phyloP scores from a whole-genome alignment of 1,140 invertebrate genomes.

The Dendrolimus punctatus region DNA sequence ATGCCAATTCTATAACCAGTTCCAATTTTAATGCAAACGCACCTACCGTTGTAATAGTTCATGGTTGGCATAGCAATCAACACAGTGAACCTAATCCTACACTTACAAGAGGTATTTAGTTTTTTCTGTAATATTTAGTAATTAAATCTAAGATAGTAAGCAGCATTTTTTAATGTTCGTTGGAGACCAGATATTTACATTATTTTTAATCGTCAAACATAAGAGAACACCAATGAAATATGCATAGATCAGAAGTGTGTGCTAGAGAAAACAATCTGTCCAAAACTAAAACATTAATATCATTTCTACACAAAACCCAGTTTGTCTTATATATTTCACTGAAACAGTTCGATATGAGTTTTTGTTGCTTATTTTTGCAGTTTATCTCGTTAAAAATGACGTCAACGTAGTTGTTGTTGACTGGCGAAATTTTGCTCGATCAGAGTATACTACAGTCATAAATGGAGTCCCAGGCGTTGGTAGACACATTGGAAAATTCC shows the following conservation, averaged over 20 bases:
- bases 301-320: no score
- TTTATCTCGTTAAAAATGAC: conserved; percentile 25
- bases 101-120: conserved; percentile 24
- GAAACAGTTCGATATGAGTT: no score
- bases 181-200: no score
- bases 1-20: conserved; percentile 20
- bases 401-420: conserved; percentile 34
- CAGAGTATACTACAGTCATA: conserved; percentile 26
- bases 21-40: conserved; percentile 29
- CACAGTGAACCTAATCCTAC: conserved; percentile 24
- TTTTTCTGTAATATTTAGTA: no score
- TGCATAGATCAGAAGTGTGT: no score
- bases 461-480: conserved; percentile 37
- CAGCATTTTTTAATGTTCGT: no score
- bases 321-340: no score
- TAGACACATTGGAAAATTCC: conserved; percentile 51
- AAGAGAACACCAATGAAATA: no score
- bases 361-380: conserved; percentile 7
- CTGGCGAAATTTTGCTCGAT: conserved; percentile 30
- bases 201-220: no score
- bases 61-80: conserved; percentile 35
- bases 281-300: no score
- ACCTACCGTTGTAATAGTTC: conserved; percentile 27
- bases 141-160: no score
- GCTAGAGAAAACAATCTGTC: no score